Base-by-base conservation (phyloP, 1,140 invertebrate species). In the Magallana ariakensis region DNA sequence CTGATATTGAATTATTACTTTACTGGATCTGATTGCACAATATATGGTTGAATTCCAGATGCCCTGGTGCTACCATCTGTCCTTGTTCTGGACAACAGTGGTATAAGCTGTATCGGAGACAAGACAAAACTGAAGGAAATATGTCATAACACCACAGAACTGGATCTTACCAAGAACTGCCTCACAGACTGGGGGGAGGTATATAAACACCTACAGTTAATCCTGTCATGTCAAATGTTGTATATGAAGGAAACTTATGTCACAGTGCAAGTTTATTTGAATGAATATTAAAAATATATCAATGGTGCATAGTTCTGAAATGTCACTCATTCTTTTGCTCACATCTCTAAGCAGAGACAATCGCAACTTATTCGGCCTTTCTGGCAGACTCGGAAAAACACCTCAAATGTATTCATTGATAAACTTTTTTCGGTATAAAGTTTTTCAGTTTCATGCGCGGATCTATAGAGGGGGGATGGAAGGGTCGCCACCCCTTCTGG, bases 121-220 rank as follows among this genome's bases (percentile, higher is more conserved):
- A 96, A 97, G 22, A 95, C 96, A 58, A 96, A 96, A 83, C 95
- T 98, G 33, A 96, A 96, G 56, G 96, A 96, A 86, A 97, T 98
- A 94, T 98, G 98, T 93, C 96, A 96, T 66, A 96, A 97, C 89
- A 98, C 98, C 2, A 96, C 97, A 90, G 98, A 98, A 95, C 95
- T 99, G 75, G 98, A 98, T 93, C 95, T 99, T 75, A 98, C 97
- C 13, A 97, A 98, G 92, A 99, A 99, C 94, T 97, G 97, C 92
- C 95, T 99, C 9, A 96, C 96, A 80, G 96, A 97, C 91, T 98
- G 98, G 97, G 95, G 96, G 89, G 97, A 98, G 95, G 97, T 82
- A 54, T 62, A 46, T 62, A 46, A 2, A 62, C 15, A 62, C 19
- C 15, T 3, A 16, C 60, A 62, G 60, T 62, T 16, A 62, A 62